Evolutionary conservation across 2,113 vertebrate genomes (phyloP).

Genomic region (Pipra filicauda): DNA sequence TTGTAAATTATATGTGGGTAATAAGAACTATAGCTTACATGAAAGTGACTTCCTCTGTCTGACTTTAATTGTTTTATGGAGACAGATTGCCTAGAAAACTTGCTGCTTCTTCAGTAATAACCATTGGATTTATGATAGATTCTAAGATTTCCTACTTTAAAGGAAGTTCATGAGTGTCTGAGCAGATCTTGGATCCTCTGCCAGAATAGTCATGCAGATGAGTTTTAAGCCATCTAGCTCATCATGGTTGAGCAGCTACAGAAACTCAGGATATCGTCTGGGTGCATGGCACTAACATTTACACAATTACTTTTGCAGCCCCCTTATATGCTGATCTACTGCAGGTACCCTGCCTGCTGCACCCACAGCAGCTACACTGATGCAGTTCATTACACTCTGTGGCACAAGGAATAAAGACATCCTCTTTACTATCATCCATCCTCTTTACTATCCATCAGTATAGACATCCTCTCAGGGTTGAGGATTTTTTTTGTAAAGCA

Average conservation of each 20-base stretch:
- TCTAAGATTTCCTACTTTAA: neutral
- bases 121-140: neutral
- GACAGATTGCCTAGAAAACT: conserved; percentile 6
- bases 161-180: neutral
- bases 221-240: neutral
- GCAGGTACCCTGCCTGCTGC: neutral
- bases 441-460: too few relatives aligned
- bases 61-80: conserved; percentile 59
- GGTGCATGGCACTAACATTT: neutral
- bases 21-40: conserved; percentile 32
- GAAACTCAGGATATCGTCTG: neutral
- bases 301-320: neutral
- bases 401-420: neutral
- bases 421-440: neutral
- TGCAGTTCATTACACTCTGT: neutral
- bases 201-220: neutral
- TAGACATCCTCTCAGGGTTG: neutral
- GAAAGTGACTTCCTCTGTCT: conserved; percentile 60
- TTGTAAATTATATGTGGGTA: conserved; percentile 35
- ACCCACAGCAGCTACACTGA: neutral
- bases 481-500: neutral
- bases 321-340: accelerated
- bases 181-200: neutral
- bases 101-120: neutral
- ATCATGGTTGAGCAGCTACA: neutral